Conservation (phyloP, 1,140 invertebrate genomes). For the Metaphire vulgaris region DNA sequence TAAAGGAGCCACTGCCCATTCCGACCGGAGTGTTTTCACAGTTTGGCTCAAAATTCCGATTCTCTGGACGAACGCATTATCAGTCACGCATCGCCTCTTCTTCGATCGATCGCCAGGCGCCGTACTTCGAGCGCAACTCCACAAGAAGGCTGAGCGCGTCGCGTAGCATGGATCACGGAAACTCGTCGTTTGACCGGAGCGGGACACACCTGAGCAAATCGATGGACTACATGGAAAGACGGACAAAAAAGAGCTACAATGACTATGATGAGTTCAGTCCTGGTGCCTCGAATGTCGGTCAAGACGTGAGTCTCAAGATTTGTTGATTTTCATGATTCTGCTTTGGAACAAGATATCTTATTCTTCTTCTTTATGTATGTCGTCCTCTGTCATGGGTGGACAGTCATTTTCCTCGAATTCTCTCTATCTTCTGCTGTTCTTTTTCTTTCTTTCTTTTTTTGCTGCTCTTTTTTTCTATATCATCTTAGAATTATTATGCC, state of each 20-base stretch:
- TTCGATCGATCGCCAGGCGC: constrained; percentile 74
- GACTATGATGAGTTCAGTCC: not conserved
- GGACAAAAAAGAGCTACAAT: not conserved
- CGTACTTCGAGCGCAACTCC: constrained; percentile 77
- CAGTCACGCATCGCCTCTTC: constrained; percentile 73
- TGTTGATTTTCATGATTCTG: no score
- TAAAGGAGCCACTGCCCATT: not conserved
- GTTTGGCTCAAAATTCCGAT: constrained; percentile 59
- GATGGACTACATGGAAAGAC: not conserved
- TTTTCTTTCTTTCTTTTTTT: no score
- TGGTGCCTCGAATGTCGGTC: no score
- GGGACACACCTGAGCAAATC: not conserved
- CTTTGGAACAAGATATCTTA: no score
- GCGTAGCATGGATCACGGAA: constrained; percentile 24
- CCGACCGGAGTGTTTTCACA: not conserved
- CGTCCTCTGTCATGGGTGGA: no score
- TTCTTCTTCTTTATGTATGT: no score
- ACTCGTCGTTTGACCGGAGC: not conserved
- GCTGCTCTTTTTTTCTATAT: no score
- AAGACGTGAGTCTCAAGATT: no score
- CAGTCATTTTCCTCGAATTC: no score
- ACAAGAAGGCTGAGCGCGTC: constrained; percentile 54
- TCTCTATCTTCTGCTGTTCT: no score
- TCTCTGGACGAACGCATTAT: constrained; percentile 90
- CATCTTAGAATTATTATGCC: no score